phyloP scores from a whole-genome alignment of 92 coral and sea anemone genomes.

The Scolanthus callimorphus region DNA sequence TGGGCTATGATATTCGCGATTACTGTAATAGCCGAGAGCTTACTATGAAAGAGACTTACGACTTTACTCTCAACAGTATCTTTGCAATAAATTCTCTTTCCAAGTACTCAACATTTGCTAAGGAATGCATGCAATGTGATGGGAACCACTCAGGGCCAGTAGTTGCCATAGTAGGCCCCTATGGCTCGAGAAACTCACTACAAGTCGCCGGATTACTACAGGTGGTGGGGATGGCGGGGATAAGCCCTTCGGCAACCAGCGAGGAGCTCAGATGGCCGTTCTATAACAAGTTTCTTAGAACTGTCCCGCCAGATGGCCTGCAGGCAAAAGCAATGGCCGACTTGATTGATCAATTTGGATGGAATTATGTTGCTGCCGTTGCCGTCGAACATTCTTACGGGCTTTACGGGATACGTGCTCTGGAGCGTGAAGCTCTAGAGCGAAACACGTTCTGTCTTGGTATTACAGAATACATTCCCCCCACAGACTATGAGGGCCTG shows the following conservation, averaged over 20 bases:
- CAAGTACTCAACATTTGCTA: slow-evolving; percentile 8
- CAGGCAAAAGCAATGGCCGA: slow-evolving; percentile 83
- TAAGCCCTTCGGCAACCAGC: slow-evolving; percentile 76
- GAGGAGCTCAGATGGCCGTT: slow-evolving; percentile 72
- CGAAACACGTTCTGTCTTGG: slow-evolving; percentile 66
- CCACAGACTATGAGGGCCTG: slow-evolving; percentile 28
- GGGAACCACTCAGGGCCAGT: slow-evolving; percentile 35
- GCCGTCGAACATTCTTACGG: slow-evolving; percentile 78
- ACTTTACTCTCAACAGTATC: slow-evolving; percentile 30
- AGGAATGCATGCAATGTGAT: slow-evolving; percentile 11
- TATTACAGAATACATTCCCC: slow-evolving; percentile 60
- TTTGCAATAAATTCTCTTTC: slow-evolving; percentile 20
- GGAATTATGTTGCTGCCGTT: slow-evolving; percentile 70
- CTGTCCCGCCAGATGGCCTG: slow-evolving; percentile 55
- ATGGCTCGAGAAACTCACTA: slow-evolving; percentile 51
- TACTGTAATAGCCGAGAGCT: slow-evolving; percentile 56
- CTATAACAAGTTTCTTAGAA: slow-evolving; percentile 50
- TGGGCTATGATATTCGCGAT: slow-evolving; percentile 87
- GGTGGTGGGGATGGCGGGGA: slow-evolving; percentile 62
- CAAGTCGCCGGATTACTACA: slow-evolving; percentile 77
- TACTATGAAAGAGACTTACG: slow-evolving; percentile 65
- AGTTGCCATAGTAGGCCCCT: slow-evolving; percentile 60
- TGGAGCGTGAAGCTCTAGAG: slow-evolving; percentile 50
- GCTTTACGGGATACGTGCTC: slow-evolving; percentile 59
- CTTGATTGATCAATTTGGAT: slow-evolving; percentile 47